Evolutionary conservation across 2,888 invertebrate species (phyloP).

Genomic region (Atethmia centrago): DNA sequence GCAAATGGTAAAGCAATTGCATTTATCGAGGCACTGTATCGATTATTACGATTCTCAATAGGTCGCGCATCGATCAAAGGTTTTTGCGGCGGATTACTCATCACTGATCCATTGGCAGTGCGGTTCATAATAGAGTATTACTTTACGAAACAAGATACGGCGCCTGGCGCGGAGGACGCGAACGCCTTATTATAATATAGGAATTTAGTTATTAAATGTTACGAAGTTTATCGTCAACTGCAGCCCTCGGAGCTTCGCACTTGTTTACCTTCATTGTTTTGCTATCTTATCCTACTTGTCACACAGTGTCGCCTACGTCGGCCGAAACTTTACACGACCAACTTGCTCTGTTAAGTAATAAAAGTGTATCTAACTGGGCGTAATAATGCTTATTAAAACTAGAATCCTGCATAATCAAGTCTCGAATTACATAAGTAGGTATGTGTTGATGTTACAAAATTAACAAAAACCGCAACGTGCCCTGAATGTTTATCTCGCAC

Average conservation of each 20-base stretch:
- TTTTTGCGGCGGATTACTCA: slow-evolving; percentile 72
- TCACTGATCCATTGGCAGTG: slow-evolving; percentile 72
- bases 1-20: slow-evolving; percentile 41
- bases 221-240: slow-evolving; percentile 59
- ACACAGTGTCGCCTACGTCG: slow-evolving; percentile 29
- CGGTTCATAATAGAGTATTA: slow-evolving; percentile 68
- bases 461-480: slow-evolving; percentile 60
- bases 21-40: slow-evolving; percentile 47
- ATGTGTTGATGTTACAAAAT: slow-evolving; percentile 58
- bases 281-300: slow-evolving; percentile 55
- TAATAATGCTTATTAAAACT: slow-evolving; percentile 36
- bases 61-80: slow-evolving; percentile 60
- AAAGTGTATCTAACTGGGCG: slow-evolving; percentile 20
- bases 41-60: slow-evolving; percentile 57
- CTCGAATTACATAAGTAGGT: slow-evolving; percentile 53
- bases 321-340: slow-evolving; percentile 43
- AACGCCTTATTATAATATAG: slow-evolving; percentile 34
- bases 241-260: slow-evolving; percentile 37
- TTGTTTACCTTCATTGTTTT: slow-evolving; percentile 62
- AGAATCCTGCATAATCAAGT: slow-evolving; percentile 28
- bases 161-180: slow-evolving; percentile 66
- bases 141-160: slow-evolving; percentile 75
- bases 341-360: slow-evolving; percentile 45
- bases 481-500: slow-evolving; percentile 44
- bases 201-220: slow-evolving; percentile 45